Conservation (phyloP, 2,113 vertebrate genomes). For the Murina feae region DNA sequence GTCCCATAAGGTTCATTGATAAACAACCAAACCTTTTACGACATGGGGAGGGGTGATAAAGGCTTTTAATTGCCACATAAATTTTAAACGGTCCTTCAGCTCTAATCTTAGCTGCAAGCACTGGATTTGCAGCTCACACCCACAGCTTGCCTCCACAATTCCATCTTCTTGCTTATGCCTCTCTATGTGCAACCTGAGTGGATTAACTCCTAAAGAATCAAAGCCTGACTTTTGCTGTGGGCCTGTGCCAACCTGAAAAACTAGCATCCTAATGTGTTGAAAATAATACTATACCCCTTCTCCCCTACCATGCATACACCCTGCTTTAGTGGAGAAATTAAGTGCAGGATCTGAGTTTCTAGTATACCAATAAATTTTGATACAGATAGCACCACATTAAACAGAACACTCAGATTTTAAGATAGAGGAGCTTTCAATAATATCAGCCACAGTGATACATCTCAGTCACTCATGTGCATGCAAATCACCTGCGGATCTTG, state of each 20-base stretch:
- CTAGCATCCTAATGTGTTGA: background rate
- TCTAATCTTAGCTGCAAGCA: background rate
- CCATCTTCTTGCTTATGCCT: background rate
- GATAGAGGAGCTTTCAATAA: background rate
- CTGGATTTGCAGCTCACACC: background rate
- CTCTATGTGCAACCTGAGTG: background rate
- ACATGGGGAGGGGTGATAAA: background rate
- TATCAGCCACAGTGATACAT: background rate
- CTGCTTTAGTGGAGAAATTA: background rate
- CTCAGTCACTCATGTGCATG: background rate
- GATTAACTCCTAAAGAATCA: background rate
- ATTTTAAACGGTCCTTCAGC: constrained; percentile 11
- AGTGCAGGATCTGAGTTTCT: background rate
- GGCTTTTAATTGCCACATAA: background rate
- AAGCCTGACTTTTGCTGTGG: background rate
- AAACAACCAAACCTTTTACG: background rate
- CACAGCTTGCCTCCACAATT: background rate
- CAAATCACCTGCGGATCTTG: background rate
- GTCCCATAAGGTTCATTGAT: constrained; percentile 8
- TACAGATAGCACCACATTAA: background rate
- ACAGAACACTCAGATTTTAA: background rate
- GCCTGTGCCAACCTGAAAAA: background rate
- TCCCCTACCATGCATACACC: background rate
- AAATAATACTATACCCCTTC: background rate
- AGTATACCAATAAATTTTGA: background rate